Evolutionary conservation across 2,888 invertebrate genomes (phyloP).

Genomic region (Sphaeridia pumilis): DNA sequence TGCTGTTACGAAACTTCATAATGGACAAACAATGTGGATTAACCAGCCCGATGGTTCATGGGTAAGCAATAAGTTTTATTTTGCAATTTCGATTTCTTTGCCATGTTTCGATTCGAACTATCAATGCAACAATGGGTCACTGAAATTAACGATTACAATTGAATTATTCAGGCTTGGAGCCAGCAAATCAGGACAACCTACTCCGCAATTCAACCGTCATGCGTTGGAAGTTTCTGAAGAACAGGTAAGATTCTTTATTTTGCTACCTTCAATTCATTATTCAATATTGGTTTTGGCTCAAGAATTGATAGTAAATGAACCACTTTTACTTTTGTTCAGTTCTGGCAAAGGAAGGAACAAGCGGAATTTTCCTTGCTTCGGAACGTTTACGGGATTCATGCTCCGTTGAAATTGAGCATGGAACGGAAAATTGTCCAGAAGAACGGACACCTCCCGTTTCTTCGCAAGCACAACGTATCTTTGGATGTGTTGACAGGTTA

Average conservation of each 20-base stretch:
- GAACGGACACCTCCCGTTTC: constrained; percentile 58
- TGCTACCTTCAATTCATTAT: no score
- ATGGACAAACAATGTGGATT: background rate
- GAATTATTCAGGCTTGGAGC: no score
- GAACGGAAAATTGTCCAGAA: constrained; percentile 65
- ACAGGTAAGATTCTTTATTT: no score
- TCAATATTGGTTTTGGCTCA: background rate
- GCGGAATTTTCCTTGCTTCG: constrained; percentile 64
- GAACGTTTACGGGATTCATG: constrained; percentile 76
- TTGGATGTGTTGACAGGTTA: constrained; percentile 52
- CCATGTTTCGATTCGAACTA: no score
- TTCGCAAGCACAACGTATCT: constrained; percentile 58
- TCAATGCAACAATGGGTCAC: no score
- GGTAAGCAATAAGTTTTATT: no score
- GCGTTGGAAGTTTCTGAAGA: constrained; percentile 45
- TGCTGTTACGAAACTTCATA: no score
- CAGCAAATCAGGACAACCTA: no score
- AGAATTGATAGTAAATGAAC: background rate
- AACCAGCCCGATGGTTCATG: background rate
- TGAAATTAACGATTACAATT: no score
- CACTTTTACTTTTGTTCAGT: background rate
- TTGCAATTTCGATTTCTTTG: no score
- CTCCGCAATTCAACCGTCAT: constrained; percentile 42
- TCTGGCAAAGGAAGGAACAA: constrained; percentile 40
- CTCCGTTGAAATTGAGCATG: constrained; percentile 74